Evolutionary conservation across 1,140 invertebrate species (phyloP), one percentile per base, ranked within the genome.

Genomic region (Polyergus mexicanus): DNA sequence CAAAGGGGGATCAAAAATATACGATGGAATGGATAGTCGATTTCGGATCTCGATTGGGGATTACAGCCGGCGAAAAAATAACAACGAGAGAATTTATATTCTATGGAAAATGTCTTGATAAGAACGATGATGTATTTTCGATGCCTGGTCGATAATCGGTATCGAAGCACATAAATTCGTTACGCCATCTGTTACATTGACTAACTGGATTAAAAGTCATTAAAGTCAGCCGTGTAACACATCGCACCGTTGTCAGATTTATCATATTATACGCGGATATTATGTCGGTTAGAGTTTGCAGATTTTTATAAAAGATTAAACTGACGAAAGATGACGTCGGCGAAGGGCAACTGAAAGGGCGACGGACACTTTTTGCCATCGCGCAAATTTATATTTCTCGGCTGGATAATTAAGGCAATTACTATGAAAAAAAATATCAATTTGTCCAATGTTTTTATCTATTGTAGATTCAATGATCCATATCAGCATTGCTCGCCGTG

Each of bases 241-340:
- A 83, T 38, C 41, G 68, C 47, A 19, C 11, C 22, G 44, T 65
- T 77, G 78, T 84, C 74, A 77, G 83, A 84, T 41, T 84, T 77
- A 76, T 84, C 47, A 84, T 78, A 84, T 84, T 77, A 78, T 78
- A 76, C 47, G 72, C 41, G n/a, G n/a, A n/a, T 65, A 35, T 84
- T 65, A 78, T 32, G 74, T 84, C 51, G 81, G 41, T 84, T 63
- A 51, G 25, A 41, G 25, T 83, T 83, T 47, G 56, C 54, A 74
- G 78, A 83, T 83, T 72, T 83, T 83, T 74, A 60, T 35, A 54
- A 60, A 66, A 75, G 83, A 84, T 74, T 83, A 74, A n/a, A 44
- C n/a, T 60, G 76, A 76, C 74, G 86, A 44, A 10, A 51, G 47
- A 83, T 58, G 75, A 80, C 66, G 56, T 58, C 74, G 76, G 54